phyloP scores from a whole-genome alignment of 2,888 invertebrate species.

The Macrophya annulata region DNA sequence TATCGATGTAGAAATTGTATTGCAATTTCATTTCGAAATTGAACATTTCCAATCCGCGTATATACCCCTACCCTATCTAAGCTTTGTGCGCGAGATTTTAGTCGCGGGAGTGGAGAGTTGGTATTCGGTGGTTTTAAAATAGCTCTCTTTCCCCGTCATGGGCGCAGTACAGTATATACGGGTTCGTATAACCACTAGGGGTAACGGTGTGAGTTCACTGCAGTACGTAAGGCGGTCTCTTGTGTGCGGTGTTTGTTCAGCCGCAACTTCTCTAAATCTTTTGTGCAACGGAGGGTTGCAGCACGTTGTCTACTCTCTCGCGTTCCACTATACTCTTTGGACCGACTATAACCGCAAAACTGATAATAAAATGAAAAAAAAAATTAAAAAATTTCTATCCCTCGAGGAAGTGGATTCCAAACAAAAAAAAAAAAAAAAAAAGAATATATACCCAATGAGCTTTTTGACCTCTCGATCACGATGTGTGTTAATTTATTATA shows the following conservation, averaged over 20 bases:
- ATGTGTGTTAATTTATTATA: too few species aligned
- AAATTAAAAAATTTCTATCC: too few species aligned
- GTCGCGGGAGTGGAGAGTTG: background rate
- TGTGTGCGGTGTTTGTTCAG: slow-evolving; percentile 77
- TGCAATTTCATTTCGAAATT: too few species aligned
- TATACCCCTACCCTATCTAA: background rate
- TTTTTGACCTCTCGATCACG: too few species aligned
- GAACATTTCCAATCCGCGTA: background rate
- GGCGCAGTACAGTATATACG: background rate
- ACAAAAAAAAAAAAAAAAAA: too few species aligned
- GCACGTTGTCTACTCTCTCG: slow-evolving; percentile 61
- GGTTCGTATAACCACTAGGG: background rate
- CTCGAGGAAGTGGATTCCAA: too few species aligned
- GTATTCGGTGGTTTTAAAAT: slow-evolving; percentile 55
- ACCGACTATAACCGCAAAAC: background rate
- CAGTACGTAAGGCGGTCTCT: slow-evolving; percentile 68
- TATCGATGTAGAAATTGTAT: too few species aligned
- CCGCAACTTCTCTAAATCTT: slow-evolving; percentile 79
- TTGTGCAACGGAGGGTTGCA: slow-evolving; percentile 73
- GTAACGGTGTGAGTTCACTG: slow-evolving; percentile 23
- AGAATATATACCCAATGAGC: too few species aligned
- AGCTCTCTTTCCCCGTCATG: slow-evolving; percentile 35
- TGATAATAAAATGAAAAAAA: too few species aligned
- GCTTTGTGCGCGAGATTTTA: slow-evolving; percentile 25
- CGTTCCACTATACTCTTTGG: background rate